Evolutionary conservation across 2,797 vertebrate species (phyloP), one percentile per base, ranked within the genome.

Genomic region (Eutrigla gurnardus): DNA sequence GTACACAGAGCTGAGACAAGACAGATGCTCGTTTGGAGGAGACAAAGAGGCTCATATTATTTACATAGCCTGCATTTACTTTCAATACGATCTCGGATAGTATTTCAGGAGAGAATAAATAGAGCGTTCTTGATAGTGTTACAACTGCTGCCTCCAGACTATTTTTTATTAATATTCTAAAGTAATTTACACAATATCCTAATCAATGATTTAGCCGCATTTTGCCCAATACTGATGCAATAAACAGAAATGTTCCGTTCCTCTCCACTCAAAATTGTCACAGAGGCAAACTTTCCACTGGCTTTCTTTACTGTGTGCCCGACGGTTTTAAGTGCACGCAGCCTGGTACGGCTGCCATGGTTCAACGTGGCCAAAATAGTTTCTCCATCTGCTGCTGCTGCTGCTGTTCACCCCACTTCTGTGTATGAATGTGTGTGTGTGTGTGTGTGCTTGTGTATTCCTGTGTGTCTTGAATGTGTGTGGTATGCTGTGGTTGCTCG

Each of bases 311-410:
- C 35, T 46, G 47, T 77, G 65, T 74, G 65, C 9, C 58, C 65
- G 46, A 61, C 61, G 75, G 77, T 54, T 77, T 74, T 33, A 86
- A 80, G 72, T 83, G 73, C 81, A 87, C 64, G 74, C 58, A 63
- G 87, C 65, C 78, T 81, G 88, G 91, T 87, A 86, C 71, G 65
- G 79, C 86, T 91, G 88, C 84, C 89, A 90, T 88, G 86, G 83
- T 88, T 90, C 83, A 87, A 91, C 86, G 83, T 86, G 81, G 90
- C 91, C 86, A 92, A 90, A 94, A 94, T 94, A 94, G 91, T 93
- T 94, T 86, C 89, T 88, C 92, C 93, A 93, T 94, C 93, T 95
- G 94, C 92, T 88, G 77, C 90, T 87, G 77, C 89, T 88, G 87
- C 89, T 84, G 80, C 85, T 72, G 73, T 66, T 63, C 67, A 78